These are phyloP conservation scores for Auanema sp. DNA, from an alignment of 2,888 invertebrate genomes.

Conservation along the genomic window DNA sequence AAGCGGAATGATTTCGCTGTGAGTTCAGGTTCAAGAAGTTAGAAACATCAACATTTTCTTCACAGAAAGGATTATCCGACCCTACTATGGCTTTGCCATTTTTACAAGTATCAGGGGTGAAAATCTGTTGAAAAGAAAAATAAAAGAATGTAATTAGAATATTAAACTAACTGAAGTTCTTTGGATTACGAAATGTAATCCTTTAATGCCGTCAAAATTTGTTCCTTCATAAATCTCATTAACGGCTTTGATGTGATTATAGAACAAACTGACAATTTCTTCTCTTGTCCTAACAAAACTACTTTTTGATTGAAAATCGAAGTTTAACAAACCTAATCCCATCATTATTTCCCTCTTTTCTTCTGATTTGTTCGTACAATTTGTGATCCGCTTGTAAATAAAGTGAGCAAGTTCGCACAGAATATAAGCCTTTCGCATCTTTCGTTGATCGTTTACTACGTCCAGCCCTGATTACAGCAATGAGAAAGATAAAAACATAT, in stretches of 20 bases:
- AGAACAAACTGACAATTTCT: conserved; percentile 93
- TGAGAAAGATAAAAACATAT: conserved; percentile 1
- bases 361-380: conserved; percentile 90
- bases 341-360: conserved; percentile 66
- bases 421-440: conserved; percentile 43
- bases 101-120: conserved; percentile 81
- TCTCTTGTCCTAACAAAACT: conserved; percentile 77
- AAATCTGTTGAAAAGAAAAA: conserved; percentile 73
- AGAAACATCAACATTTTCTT: conserved; percentile 96
- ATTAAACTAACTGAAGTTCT: conserved; percentile 73
- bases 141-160: background rate
- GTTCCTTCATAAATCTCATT: conserved; percentile 95
- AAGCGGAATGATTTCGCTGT: conserved; percentile 92
- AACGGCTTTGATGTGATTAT: conserved; percentile 96
- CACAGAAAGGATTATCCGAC: conserved; percentile 73
- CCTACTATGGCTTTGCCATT: conserved; percentile 41
- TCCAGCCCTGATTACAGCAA: conserved; percentile 23
- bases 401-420: conserved; percentile 60
- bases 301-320: background rate
- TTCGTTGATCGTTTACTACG: conserved; percentile 35
- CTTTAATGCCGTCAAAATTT: conserved; percentile 90
- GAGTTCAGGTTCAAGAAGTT: conserved; percentile 98
- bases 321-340: conserved; percentile 55
- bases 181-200: conserved; percentile 94
- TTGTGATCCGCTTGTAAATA: conserved; percentile 93